Base-by-base conservation (phyloP, 1,140 invertebrate species). In the Cotesia chilonis region DNA sequence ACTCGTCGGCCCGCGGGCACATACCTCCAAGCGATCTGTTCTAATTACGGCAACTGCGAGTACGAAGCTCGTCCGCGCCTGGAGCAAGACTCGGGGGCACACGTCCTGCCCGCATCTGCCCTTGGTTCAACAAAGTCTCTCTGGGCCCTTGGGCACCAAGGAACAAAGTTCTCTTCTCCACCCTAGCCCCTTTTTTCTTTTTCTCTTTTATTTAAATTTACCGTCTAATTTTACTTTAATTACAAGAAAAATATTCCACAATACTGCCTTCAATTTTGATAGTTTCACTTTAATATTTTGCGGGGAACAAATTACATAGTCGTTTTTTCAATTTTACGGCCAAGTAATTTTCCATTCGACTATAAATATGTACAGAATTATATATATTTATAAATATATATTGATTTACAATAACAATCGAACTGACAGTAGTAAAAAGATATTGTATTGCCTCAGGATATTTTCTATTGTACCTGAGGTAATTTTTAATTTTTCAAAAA, bases 31-130 rank as follows among this genome's bases (percentile, higher is more conserved):
- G 73, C 51, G 35, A 75, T 75, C 68, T 75, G 76, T 75, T 77
- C 76, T 77, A 77, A 77, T 77, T 77, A 77, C 74, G 72, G 76
- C 66, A 77, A 73, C 74, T 73, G 73, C 68, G 65, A 36, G 70
- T 36, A 67, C 64, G 52, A 51, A 72, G 69, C 71, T 71, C 71
- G 71, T 77, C 74, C 69, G 71, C 47, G 71, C 76, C 74, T 17
- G 37, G 3, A 69, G 74, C 28, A 20, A 63, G 28, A 64, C 59
- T 41, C 63, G 59, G 60, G 65, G n/a, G 35, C 59, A 6, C 17
- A 17, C 35, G 51, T 57, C 70, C 54, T 52, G 36, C 54, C 73
- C 73, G 72, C 75, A 76, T 76, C 75, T 76, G 75, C 75, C 75
- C 75, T 76, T 73, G 75, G 75, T 76, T 76, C 75, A 76, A 74